These are phyloP conservation scores for Hippocampus kuda DNA, from an alignment of 2,797 vertebrate species.

Conservation along the genomic window DNA sequence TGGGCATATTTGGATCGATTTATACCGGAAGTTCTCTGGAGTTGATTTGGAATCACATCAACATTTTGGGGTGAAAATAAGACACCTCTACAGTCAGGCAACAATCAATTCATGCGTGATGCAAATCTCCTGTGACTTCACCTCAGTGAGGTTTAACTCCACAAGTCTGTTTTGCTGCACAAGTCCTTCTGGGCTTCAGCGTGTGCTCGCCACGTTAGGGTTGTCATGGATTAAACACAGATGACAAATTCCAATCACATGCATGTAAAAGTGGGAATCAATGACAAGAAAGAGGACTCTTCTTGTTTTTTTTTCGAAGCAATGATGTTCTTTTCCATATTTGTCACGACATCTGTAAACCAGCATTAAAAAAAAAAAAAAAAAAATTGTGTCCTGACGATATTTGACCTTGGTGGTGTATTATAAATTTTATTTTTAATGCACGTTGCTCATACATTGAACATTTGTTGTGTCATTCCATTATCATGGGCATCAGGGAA, in stretches of 20 bases:
- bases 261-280: too few species aligned
- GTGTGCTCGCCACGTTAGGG: background rate
- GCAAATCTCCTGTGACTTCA: background rate
- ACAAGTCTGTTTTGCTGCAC: background rate
- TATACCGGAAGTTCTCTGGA: background rate
- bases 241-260: background rate
- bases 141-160: slow-evolving; percentile 1
- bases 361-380: too few species aligned
- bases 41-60: background rate
- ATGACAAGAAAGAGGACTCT: too few species aligned
- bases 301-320: too few species aligned
- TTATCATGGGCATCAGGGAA: background rate
- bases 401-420: too few species aligned
- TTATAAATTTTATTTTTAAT: background rate
- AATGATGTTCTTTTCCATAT: too few species aligned
- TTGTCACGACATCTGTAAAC: too few species aligned
- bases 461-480: background rate
- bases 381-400: too few species aligned
- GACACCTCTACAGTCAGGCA: background rate
- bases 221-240: background rate
- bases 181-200: background rate
- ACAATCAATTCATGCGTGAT: background rate
- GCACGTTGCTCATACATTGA: background rate
- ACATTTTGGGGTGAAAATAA: background rate
- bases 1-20: background rate